Percentiles rank a stretch among this genome's conserved stretches.
Evolutionary conservation across 1,140 invertebrate species (phyloP).

Genomic region (Macrotrachela quadricornifera): DNA sequence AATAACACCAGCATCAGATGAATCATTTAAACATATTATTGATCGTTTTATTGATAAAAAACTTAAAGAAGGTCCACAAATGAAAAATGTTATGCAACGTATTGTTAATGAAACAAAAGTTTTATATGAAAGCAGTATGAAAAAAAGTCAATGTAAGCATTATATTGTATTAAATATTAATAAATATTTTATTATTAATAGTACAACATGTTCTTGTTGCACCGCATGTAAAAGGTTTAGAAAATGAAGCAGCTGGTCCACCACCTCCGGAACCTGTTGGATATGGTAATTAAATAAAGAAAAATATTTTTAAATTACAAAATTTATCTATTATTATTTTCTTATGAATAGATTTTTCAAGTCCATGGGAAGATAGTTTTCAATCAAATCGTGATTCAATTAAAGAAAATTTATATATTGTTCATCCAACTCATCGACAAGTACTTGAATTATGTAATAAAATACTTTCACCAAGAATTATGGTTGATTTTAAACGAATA

Average conservation of each 20-base stretch:
- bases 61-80: neutral
- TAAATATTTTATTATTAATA: constrained; percentile 9
- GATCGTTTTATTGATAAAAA: neutral
- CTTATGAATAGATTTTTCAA: constrained; percentile 24
- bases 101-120: no score
- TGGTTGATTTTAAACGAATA: neutral
- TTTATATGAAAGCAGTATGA: no score
- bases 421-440: neutral
- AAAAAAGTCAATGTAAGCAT: no score
- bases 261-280: constrained; percentile 22
- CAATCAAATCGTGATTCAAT: constrained; percentile 13
- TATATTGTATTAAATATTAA: neutral
- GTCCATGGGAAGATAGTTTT: constrained; percentile 24
- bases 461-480: neutral
- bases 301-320: constrained; percentile 1
- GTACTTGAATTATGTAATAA: neutral
- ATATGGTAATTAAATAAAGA: neutral
- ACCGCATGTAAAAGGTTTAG: constrained; percentile 24
- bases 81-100: neutral
- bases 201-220: constrained; percentile 26
- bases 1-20: neutral
- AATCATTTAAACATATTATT: neutral
- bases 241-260: constrained; percentile 20
- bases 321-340: no score
- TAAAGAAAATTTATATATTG: neutral